phyloP scores from a whole-genome alignment of 2,797 vertebrate species.

The Tenualosa thibaudeaui region DNA sequence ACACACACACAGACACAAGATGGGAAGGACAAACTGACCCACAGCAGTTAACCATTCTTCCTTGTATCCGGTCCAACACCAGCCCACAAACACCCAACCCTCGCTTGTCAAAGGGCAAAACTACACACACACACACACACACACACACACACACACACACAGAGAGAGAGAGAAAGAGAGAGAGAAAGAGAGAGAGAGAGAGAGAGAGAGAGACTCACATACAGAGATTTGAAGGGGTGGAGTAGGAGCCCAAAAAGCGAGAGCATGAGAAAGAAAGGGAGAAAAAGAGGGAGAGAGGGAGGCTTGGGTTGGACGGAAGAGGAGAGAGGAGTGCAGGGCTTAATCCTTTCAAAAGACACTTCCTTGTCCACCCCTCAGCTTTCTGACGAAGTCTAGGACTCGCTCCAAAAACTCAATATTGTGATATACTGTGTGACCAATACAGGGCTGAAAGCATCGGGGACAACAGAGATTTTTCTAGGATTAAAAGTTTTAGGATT shows the following conservation, averaged over 20 bases:
- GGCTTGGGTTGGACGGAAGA: background rate
- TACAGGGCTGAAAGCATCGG: too few species aligned
- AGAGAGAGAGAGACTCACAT: background rate
- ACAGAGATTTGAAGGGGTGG: too few species aligned
- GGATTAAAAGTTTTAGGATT: too few species aligned
- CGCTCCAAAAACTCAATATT: too few species aligned
- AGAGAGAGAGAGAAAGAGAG: background rate
- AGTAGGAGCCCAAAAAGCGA: background rate
- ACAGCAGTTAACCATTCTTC: conserved; percentile 39
- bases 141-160: background rate
- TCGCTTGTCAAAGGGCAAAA: conserved; percentile 7
- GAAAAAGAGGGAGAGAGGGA: conserved; percentile 53
- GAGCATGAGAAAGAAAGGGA: background rate
- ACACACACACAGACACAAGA: conserved; percentile 7
- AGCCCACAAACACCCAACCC: conserved; percentile 21
- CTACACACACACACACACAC: conserved; percentile 10
- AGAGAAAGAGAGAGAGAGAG: background rate
- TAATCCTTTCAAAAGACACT: conserved; percentile 20
- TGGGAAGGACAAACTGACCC: conserved; percentile 54
- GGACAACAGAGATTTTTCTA: too few species aligned
- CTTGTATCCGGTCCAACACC: conserved; percentile 17
- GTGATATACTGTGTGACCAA: too few species aligned
- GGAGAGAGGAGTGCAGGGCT: background rate
- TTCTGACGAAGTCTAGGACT: background rate
- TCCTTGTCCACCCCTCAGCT: background rate